phyloP scores from a whole-genome alignment of 1,140 invertebrate species.

The Drosophila virilis region DNA sequence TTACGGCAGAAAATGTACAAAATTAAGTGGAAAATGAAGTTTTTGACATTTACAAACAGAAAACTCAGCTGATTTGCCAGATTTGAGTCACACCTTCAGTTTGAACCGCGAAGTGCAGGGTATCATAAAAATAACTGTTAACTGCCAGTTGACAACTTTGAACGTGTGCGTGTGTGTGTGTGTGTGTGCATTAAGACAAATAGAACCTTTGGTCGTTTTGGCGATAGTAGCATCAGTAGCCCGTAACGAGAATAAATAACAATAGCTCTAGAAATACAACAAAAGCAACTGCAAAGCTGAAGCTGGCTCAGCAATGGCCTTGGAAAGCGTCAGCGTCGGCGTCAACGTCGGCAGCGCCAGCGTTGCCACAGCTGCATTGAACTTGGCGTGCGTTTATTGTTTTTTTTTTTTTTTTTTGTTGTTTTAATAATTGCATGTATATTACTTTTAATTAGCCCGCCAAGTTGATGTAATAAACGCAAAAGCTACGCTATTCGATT shows the following conservation, averaged over 20 bases:
- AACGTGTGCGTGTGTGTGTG: neutral
- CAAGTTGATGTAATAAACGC: conserved; percentile 33
- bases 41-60: neutral
- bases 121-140: conserved; percentile 11
- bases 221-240: conserved; percentile 25
- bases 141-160: conserved; percentile 7
- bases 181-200: conserved; percentile 13
- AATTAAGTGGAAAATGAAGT: neutral
- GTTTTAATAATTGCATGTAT: neutral
- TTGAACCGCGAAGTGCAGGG: conserved; percentile 1
- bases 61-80: neutral
- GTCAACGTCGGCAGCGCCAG: neutral
- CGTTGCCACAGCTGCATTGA: conserved; percentile 50
- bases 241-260: conserved; percentile 27
- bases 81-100: no score
- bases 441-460: conserved; percentile 35
- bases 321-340: conserved; percentile 7
- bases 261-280: neutral
- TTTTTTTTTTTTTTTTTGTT: conserved; percentile 24
- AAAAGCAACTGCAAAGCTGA: conserved; percentile 2
- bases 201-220: conserved; percentile 40
- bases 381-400: conserved; percentile 67
- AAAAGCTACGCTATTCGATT: conserved; percentile 27
- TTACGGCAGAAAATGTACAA: neutral
- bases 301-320: conserved; percentile 39